Conservation (phyloP, 1,140 invertebrate genomes). For the Drosophila triauraria region DNA sequence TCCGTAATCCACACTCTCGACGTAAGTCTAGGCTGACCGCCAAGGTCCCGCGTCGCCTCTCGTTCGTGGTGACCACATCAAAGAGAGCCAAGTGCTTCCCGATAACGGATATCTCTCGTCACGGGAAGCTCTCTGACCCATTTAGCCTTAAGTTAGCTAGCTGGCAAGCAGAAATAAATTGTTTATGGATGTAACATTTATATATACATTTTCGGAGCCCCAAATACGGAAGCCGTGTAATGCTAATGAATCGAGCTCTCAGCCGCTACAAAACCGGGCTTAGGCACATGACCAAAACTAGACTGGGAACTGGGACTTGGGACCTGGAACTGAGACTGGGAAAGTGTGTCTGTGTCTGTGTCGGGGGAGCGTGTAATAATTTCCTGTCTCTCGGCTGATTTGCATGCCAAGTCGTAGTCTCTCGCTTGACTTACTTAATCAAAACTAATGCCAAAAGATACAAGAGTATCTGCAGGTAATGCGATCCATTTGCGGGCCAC, state of each 20-base stretch:
- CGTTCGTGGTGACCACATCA: slow-evolving; percentile 29
- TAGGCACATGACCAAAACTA: slow-evolving; percentile 55
- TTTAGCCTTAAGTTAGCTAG: slow-evolving; percentile 26
- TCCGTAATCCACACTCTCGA: slow-evolving; percentile 23
- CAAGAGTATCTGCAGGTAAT: slow-evolving; percentile 37
- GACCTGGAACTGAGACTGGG: background rate
- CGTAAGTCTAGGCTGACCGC: slow-evolving; percentile 58
- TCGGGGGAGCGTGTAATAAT: slow-evolving; percentile 58
- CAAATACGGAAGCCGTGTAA: slow-evolving; percentile 81
- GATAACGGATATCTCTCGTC: slow-evolving; percentile 9
- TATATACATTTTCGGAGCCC: slow-evolving; percentile 27
- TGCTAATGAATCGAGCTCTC: slow-evolving; percentile 70
- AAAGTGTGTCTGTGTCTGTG: background rate
- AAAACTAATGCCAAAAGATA: slow-evolving; percentile 43
- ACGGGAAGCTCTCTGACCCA: slow-evolving; percentile 59
- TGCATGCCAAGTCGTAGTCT: slow-evolving; percentile 52
- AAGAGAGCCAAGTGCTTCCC: slow-evolving; percentile 21
- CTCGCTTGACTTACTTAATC: slow-evolving; percentile 48
- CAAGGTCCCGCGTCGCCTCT: slow-evolving; percentile 45
- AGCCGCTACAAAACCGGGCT: slow-evolving; percentile 39
- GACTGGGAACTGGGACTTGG: slow-evolving; percentile 9
- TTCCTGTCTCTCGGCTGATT: slow-evolving; percentile 72
- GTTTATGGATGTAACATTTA: background rate
- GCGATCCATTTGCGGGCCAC: slow-evolving; percentile 49
- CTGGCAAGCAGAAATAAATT: background rate